Evolutionary conservation across 1,140 invertebrate species (phyloP), one percentile per base, ranked within the genome.

Genomic region (Platyura marginata): DNA sequence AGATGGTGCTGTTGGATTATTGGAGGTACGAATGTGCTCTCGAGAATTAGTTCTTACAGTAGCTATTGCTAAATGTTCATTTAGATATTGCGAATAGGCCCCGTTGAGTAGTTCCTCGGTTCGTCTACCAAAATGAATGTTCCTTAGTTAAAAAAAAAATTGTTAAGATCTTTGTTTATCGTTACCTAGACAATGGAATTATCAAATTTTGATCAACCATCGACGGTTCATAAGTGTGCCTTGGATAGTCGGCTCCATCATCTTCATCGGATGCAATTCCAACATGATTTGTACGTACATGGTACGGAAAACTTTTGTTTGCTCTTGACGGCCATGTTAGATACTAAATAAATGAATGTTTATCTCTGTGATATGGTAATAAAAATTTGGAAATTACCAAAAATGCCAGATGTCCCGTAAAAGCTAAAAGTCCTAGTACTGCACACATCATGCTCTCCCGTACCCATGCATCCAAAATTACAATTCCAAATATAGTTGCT

Each of bases 401-500:
- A 63, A 93, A 93, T 55, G 81, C 70, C 5, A 80, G 54, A 54
- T 91, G 87, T 23, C 86, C 88, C 16, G 90, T 78, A 41, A 76
- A 73, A 21, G 82, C 66, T 13, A 87, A 69, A 3, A 88, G 79
- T 11, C 75, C 81, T 47, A 78, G 81, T 0, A 89, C 81, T 0
- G 5, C 21, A 41, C 20, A 46, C 29, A 43, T 33, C 3, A 45
- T 75, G 51, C 86, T 91, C 54, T 92, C 88, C 47, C 90, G 61
- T n/a, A 90, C 77, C 87, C 87, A 93, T 61, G 80, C 78, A 58
- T 87, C 81, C 41, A 93, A 77, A 37, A 81, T 75, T 46, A 77
- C 72, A 53, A 85, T 88, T 1, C 83, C 77, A n/a, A 81, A 74
- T 1, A 94, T 53, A 41, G 90, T 79, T 34, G 85, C 73, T 2